Evolutionary conservation across 2,113 vertebrate genomes (phyloP), one percentile per base, ranked within the genome.

Genomic region (Coracopsis vasa): DNA sequence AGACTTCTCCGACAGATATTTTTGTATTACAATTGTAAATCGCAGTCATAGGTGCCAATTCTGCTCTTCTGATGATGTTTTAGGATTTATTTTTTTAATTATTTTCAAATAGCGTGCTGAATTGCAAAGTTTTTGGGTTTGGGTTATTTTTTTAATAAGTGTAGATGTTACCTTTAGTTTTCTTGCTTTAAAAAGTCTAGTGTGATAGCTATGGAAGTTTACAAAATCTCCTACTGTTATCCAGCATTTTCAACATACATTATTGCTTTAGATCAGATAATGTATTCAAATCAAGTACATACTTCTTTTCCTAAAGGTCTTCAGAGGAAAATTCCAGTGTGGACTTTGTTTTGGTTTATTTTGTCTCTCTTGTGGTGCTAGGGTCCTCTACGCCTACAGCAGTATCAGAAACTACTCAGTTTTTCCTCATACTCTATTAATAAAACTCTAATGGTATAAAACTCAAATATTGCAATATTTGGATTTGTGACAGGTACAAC

Each of bases 121-220:
- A 83, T 41, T 31, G 25, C 0, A 0, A 80, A 42, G 24, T 19
- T 65, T 69, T 56, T 2, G 47, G 3, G 3, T 27, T 20, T 70
- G 21, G 9, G n/a, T n/a, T n/a, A n/a, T n/a, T n/a, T n/a, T n/a
- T n/a, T n/a, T n/a, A n/a, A n/a, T n/a, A n/a, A 60, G 33, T 54
- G 13, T 5, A 61, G 35, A 10, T 2, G 2, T 47, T 62, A 48
- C 18, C 28, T 73, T 54, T 16, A 45, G 39, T 64, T 85, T 90
- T 44, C 16, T 33, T 60, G 28, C 33, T 81, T 54, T 62, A 47
- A 64, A 58, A 77, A 67, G 27, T 60, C 8, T 20, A 31, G 6
- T 69, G 25, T 42, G 42, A 29, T 45, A 69, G 29, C 53, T 80
- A 6, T 74, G 35, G 37, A 45, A 85, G 6, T 24, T 44, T 81